phyloP scores from a whole-genome alignment of 2,888 invertebrate genomes.

The Dione juno region DNA sequence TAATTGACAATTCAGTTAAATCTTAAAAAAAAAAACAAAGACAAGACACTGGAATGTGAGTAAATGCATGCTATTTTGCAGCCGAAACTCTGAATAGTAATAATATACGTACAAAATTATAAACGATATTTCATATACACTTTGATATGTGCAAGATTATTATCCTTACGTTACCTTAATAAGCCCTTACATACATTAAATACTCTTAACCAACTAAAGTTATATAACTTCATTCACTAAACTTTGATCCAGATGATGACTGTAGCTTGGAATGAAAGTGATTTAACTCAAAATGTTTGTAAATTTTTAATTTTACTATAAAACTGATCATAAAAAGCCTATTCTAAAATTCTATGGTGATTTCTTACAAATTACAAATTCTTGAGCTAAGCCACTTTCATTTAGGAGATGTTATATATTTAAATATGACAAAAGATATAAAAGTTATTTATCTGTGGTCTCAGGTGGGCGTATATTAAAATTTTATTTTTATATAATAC shows the following conservation, averaged over 20 bases:
- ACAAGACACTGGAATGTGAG: constrained; percentile 10
- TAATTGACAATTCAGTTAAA: constrained; percentile 18
- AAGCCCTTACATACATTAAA: constrained; percentile 46
- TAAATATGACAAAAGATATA: constrained; percentile 2
- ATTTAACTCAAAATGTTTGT: not conserved
- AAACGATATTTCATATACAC: constrained; percentile 3
- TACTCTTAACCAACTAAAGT: constrained; percentile 41
- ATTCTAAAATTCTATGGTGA: not conserved
- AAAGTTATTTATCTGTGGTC: not conserved
- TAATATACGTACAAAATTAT: constrained; percentile 1
- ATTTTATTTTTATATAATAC: not conserved
- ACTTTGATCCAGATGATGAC: not conserved
- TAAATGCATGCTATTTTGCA: not conserved
- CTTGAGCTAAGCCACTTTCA: not conserved
- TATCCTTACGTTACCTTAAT: constrained; percentile 40
- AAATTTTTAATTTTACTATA: not conserved
- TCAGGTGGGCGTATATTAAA: constrained; percentile 1
- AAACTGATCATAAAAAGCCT: not conserved
- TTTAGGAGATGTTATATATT: not conserved
- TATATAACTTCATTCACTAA: constrained; percentile 46
- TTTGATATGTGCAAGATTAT: constrained; percentile 44
- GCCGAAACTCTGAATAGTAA: not conserved
- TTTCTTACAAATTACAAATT: not conserved
- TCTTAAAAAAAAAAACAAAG: not conserved
- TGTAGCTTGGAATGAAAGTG: not conserved